These are phyloP conservation scores for Fopius arisanus DNA, from an alignment of 1,140 invertebrate species.

Conservation along the genomic window DNA sequence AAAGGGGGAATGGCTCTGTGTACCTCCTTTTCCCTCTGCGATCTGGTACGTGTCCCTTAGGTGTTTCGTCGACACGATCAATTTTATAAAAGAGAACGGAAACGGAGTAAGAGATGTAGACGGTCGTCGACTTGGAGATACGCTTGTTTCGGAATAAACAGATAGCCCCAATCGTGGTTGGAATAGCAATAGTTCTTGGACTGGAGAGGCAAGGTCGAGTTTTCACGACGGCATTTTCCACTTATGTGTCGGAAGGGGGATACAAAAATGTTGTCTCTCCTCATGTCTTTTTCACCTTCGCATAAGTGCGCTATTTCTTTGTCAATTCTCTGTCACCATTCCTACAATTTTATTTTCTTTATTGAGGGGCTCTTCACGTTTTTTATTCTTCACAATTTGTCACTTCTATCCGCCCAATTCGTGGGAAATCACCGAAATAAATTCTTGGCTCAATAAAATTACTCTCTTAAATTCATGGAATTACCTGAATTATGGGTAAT, in stretches of 20 bases:
- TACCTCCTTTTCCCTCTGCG: slow-evolving; percentile 9
- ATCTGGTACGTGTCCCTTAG: slow-evolving; percentile 30
- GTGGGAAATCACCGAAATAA: too few relatives aligned
- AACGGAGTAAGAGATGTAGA: slow-evolving; percentile 23
- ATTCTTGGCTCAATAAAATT: too few relatives aligned
- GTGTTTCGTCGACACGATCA: slow-evolving; percentile 47
- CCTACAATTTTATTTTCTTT: background rate
- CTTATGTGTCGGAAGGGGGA: background rate
- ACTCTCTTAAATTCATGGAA: too few relatives aligned
- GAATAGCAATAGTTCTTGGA: slow-evolving; percentile 50
- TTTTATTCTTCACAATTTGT: background rate
- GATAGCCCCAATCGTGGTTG: slow-evolving; percentile 56
- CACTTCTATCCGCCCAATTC: too few relatives aligned
- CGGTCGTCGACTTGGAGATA: slow-evolving; percentile 33
- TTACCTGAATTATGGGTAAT: too few relatives aligned
- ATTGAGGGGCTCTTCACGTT: background rate
- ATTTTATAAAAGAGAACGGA: slow-evolving; percentile 41
- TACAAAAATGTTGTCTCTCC: slow-evolving; percentile 52
- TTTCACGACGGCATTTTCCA: slow-evolving; percentile 30
- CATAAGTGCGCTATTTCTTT: background rate
- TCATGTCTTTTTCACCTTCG: slow-evolving; percentile 6
- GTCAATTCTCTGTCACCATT: background rate
- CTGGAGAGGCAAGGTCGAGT: slow-evolving; percentile 33
- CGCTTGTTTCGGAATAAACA: slow-evolving; percentile 62
- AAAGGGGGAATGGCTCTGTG: background rate